Evolutionary conservation across 2,797 vertebrate genomes (phyloP).

Genomic region (Epinephelus coioides): DNA sequence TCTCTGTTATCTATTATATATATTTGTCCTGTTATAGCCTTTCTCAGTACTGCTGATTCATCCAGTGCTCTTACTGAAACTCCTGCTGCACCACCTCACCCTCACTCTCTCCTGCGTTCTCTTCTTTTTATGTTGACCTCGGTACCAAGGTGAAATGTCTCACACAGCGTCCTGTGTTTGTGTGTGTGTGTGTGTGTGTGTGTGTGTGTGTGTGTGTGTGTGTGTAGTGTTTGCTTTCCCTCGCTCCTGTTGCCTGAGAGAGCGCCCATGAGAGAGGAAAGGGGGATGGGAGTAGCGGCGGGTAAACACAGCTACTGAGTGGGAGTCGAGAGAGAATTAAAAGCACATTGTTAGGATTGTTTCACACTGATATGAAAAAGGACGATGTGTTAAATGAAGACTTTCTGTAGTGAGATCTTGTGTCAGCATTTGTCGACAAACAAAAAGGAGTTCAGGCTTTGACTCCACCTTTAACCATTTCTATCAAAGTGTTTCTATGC

Average conservation of each 20-base stretch:
- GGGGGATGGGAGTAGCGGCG: conserved; percentile 53
- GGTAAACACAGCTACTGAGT: conserved; percentile 54
- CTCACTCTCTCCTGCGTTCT: conserved; percentile 2
- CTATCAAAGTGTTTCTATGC: neutral
- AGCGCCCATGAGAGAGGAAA: conserved; percentile 57
- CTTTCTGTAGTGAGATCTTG: neutral
- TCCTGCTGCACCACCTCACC: conserved; percentile 19
- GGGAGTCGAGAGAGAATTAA: conserved; percentile 38
- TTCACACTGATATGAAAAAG: neutral
- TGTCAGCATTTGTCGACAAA: neutral
- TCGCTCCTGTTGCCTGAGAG: conserved; percentile 72
- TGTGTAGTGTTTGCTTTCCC: conserved; percentile 71
- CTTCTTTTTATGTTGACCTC: conserved; percentile 55
- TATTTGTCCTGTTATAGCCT: neutral
- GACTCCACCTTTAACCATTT: neutral
- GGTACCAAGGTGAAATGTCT: conserved; percentile 74
- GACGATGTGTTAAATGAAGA: neutral
- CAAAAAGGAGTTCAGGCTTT: neutral
- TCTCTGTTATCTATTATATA: conserved; percentile 9
- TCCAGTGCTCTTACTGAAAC: conserved; percentile 16
- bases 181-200: conserved; percentile 47
- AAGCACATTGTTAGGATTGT: conserved; percentile 17
- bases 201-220: conserved; percentile 16
- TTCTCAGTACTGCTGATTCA: conserved; percentile 64
- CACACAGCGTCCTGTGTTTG: conserved; percentile 58